Conservation (phyloP, 2,888 invertebrate species). For the Frankliniella intonsa region DNA sequence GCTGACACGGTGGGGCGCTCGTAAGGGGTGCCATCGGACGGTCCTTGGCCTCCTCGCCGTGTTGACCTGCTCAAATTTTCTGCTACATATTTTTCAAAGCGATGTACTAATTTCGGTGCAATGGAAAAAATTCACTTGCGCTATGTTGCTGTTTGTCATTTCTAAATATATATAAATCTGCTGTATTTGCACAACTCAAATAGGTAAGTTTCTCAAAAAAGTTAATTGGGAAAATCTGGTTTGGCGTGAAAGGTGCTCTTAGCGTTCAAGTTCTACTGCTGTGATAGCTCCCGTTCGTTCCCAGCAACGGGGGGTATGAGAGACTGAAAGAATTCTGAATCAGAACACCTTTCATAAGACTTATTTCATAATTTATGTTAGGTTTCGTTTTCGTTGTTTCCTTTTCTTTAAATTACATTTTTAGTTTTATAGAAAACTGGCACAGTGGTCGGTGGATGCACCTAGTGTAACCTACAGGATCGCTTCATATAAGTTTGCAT, state of each 20-base stretch:
- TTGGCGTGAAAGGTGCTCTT: slow-evolving; percentile 11
- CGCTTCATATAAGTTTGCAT: neutral
- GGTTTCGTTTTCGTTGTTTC: neutral
- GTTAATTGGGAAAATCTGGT: neutral
- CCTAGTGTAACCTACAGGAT: neutral
- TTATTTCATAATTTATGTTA: neutral
- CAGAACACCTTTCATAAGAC: slow-evolving; percentile 19
- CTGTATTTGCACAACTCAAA: slow-evolving; percentile 11
- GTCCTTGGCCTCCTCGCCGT: neutral
- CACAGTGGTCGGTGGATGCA: slow-evolving; percentile 18
- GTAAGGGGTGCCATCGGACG: neutral
- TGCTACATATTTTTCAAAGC: neutral
- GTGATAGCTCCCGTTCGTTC: slow-evolving; percentile 22
- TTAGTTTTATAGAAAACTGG: neutral
- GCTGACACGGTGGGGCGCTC: neutral
- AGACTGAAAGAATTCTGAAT: neutral
- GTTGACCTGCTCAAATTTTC: neutral
- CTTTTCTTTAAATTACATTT: neutral
- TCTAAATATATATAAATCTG: neutral
- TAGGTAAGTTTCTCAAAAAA: neutral
- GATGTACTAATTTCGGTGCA: neutral
- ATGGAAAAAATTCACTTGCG: neutral
- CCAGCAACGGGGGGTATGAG: slow-evolving; percentile 13
- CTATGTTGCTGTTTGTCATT: neutral
- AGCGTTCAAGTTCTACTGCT: slow-evolving; percentile 3